These are phyloP conservation scores for Euplexia lucipara DNA, from an alignment of 2,888 invertebrate species.

Conservation along the genomic window DNA sequence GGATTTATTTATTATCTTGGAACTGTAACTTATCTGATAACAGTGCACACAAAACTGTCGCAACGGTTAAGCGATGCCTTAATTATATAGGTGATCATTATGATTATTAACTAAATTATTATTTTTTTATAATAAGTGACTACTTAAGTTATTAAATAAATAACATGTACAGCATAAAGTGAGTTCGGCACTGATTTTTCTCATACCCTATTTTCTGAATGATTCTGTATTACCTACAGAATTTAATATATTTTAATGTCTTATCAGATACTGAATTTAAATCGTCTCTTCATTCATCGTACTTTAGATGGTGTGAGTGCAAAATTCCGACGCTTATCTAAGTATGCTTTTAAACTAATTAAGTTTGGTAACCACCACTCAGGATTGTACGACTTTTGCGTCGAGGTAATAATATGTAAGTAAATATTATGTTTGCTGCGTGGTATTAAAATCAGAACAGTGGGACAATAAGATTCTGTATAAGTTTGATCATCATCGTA, in stretches of 20 bases:
- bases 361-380: slow-evolving; percentile 64
- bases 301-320: slow-evolving; percentile 39
- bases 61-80: slow-evolving; percentile 42
- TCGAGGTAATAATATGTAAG: slow-evolving; percentile 36
- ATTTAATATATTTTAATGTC: slow-evolving; percentile 27
- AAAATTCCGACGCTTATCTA: slow-evolving; percentile 44
- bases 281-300: slow-evolving; percentile 24
- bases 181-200: slow-evolving; percentile 11
- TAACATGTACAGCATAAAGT: slow-evolving; percentile 38
- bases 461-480: slow-evolving; percentile 6
- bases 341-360: slow-evolving; percentile 70
- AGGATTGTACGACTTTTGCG: slow-evolving; percentile 51
- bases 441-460: slow-evolving; percentile 18
- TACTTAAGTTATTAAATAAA: slow-evolving; percentile 63
- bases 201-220: not conserved
- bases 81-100: slow-evolving; percentile 62
- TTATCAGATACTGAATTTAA: slow-evolving; percentile 17
- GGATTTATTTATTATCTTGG: slow-evolving; percentile 67
- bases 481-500: slow-evolving; percentile 5
- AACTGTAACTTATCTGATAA: slow-evolving; percentile 54
- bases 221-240: not conserved
- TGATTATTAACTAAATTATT: slow-evolving; percentile 68
- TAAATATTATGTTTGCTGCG: slow-evolving; percentile 34
- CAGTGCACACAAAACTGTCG: slow-evolving; percentile 39
- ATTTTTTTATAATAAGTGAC: slow-evolving; percentile 64